Evolutionary conservation across 2,888 invertebrate species (phyloP), one percentile per base, ranked within the genome.

Genomic region (Tenthredo scrophulariae): DNA sequence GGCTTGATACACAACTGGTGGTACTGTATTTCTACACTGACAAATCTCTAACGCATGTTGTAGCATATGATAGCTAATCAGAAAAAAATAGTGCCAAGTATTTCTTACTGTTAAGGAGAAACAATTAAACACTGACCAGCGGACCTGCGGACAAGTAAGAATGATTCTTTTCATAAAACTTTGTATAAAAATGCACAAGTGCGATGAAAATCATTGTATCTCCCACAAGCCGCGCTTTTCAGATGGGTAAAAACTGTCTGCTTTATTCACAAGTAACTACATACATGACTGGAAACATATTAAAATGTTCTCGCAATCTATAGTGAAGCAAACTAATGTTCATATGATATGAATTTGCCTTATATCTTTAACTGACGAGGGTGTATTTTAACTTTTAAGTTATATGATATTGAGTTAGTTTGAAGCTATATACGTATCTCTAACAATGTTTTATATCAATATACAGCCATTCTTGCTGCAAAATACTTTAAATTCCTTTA

Each of bases 1-100:
- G 7, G 33, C n/a, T 22, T 79, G 33, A 79, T 22, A 58, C 58
- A 58, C 46, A 75, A 75, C 22, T 79, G n/a, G 79, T 79, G 58
- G 79, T 79, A 79, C 79, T 79, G 62, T 79, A 79, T 79, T 79
- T 79, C 79, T 79, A 40, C 79, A 58, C 79, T 58, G 33, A 29
- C 50, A 33, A 40, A 79, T 74, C 43, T 74, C 43, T 74, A 43
- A 43, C 40, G 26, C 40, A 43, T 74, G 43, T 74, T 43, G 37
- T 33, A 70, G 13, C 29, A 62, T 62, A 26, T 10, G 29, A 67
- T 67, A 33, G 18, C 18, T 33, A 33, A 67, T 67, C 5, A 33
- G 26, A 33, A 67, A 7, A 5, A 67, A 33, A 67, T 33, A 33
- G 29, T 67, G 18, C 15, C 18, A 7, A 33, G 13, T 26, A 26